Conservation (phyloP, 2,888 invertebrate species). For the Eristalinus sepulchralis region DNA sequence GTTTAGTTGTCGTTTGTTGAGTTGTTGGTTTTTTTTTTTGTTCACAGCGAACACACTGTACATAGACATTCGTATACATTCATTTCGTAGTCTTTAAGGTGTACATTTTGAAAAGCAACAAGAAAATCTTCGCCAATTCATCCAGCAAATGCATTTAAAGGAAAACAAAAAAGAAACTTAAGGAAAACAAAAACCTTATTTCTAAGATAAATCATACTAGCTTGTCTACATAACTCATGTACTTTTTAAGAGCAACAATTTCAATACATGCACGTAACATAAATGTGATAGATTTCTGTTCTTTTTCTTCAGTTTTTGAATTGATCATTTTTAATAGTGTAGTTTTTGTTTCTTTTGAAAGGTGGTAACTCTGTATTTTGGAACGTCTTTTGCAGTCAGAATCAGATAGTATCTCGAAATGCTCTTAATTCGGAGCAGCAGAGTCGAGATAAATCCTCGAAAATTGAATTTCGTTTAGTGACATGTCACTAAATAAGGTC, state of each 20-base stretch:
- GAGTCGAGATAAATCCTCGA: too few relatives aligned
- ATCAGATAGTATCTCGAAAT: too few relatives aligned
- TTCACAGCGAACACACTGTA: constrained; percentile 26
- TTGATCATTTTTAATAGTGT: not conserved
- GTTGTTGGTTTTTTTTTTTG: constrained; percentile 6
- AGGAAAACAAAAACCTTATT: constrained; percentile 63
- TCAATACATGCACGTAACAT: constrained; percentile 4
- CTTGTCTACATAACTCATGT: not conserved
- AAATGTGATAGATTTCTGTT: constrained; percentile 18
- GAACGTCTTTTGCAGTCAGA: too few relatives aligned
- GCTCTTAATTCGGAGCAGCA: too few relatives aligned
- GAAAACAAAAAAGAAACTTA: not conserved
- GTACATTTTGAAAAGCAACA: constrained; percentile 56
- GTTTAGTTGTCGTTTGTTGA: not conserved
- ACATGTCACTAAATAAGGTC: too few relatives aligned
- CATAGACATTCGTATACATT: constrained; percentile 4
- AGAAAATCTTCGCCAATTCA: constrained; percentile 47
- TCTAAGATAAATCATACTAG: not conserved
- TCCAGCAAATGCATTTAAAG: constrained; percentile 72
- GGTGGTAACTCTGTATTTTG: too few relatives aligned
- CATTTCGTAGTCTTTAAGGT: constrained; percentile 44
- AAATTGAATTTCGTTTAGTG: too few relatives aligned
- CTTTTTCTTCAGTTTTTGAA: not conserved
- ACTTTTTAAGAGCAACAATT: not conserved
- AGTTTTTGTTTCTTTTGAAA: too few relatives aligned